These are phyloP conservation scores for Tribolium castaneum DNA, from an alignment of 1,140 invertebrate genomes.

Conservation along the genomic window DNA sequence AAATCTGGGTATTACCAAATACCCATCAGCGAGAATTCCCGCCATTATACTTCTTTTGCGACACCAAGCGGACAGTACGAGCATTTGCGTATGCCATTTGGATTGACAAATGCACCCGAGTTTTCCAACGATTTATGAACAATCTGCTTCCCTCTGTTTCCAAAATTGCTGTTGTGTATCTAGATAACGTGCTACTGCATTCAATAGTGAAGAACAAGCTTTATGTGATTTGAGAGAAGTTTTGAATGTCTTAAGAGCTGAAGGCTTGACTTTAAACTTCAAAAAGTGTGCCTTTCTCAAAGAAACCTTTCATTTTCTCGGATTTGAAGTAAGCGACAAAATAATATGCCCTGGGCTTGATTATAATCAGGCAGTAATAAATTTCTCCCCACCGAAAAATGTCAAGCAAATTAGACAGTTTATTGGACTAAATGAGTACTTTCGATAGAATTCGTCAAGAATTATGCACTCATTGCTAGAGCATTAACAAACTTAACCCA, in stretches of 20 bases:
- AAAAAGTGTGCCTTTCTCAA: background rate
- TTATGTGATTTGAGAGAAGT: conserved; percentile 47
- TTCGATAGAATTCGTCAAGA: background rate
- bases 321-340: background rate
- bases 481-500: background rate
- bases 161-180: conserved; percentile 20
- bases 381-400: background rate
- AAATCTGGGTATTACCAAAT: conserved; percentile 54
- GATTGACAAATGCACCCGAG: conserved; percentile 62
- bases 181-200: conserved; percentile 53
- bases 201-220: conserved; percentile 47
- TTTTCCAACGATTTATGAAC: conserved; percentile 64
- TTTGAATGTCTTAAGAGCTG: conserved; percentile 44
- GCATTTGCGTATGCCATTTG: conserved; percentile 64
- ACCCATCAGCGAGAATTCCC: conserved; percentile 56
- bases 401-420: background rate
- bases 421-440: background rate
- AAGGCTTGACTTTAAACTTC: conserved; percentile 57
- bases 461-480: background rate
- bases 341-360: background rate
- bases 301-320: background rate
- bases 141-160: conserved; percentile 56
- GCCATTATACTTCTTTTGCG: conserved; percentile 54
- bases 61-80: conserved; percentile 62
- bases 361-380: background rate